Evolutionary conservation across 2,888 invertebrate genomes (phyloP).

Genomic region (Bedellia somnulentella): DNA sequence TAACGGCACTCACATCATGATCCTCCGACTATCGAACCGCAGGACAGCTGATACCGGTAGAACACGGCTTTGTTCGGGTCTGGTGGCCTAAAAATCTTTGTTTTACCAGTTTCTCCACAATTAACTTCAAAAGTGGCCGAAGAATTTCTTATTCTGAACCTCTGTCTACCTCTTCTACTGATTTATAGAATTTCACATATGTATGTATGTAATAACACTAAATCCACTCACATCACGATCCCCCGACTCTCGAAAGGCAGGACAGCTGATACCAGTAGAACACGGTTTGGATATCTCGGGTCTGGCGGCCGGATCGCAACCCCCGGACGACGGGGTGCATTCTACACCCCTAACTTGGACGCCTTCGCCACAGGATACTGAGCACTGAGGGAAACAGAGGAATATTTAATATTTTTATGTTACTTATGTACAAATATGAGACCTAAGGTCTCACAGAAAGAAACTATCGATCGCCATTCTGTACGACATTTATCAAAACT

Average conservation of each 20-base stretch:
- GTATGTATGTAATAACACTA: too few relatives aligned
- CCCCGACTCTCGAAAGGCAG: slow-evolving; percentile 43
- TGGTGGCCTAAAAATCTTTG: too few relatives aligned
- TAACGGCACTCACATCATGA: slow-evolving; percentile 39
- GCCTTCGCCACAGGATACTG: slow-evolving; percentile 90
- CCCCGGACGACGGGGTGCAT: slow-evolving; percentile 68
- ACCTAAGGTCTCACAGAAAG: too few relatives aligned
- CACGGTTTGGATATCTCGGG: slow-evolving; percentile 74
- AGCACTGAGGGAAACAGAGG: slow-evolving; percentile 66
- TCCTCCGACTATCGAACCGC: slow-evolving; percentile 40
- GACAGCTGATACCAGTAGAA: slow-evolving; percentile 73
- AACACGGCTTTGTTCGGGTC: slow-evolving; percentile 74
- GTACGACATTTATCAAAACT: too few relatives aligned
- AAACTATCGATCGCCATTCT: too few relatives aligned
- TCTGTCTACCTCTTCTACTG: too few relatives aligned
- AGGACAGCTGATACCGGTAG: slow-evolving; percentile 73
- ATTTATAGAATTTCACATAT: too few relatives aligned
- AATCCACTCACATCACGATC: slow-evolving; percentile 43
- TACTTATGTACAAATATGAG: too few relatives aligned
- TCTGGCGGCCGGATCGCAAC: slow-evolving; percentile 69
- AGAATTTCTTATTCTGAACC: too few relatives aligned
- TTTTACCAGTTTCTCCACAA: too few relatives aligned
- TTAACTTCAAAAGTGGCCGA: too few relatives aligned
- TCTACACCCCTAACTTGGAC: slow-evolving; percentile 80
- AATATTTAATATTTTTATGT: too few relatives aligned